Evolutionary conservation across 1,140 invertebrate species (phyloP), one percentile per base, ranked within the genome.

Genomic region (Brachionus sp.): DNA sequence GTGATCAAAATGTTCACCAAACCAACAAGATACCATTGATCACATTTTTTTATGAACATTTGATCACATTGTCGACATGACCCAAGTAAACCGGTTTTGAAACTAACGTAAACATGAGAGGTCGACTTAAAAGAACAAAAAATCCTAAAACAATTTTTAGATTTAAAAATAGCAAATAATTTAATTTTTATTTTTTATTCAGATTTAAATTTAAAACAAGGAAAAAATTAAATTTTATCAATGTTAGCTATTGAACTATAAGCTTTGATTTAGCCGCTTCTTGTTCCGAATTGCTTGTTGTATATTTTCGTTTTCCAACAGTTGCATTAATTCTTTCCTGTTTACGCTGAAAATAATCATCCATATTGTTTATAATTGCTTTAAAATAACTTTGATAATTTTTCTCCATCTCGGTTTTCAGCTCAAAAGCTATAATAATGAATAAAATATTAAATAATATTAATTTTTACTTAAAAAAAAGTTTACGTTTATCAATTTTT

Each of bases 341-440:
- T 33, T 75, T 75, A 1, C 70, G 37, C 44, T 75, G 70, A 46
- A 44, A 75, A 46, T 75, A 75, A 9, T 75, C 70, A 35, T 50
- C 70, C 42, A 75, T 46, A 75, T 75, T 75, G 42, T 75, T 75
- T 1, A 75, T 39, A n/a, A 75, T 75, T 23, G 70, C 42, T 46
- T 75, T 75, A 75, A 75, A 75, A 75, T 46, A 75, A n/a, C 70
- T 75, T 25, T 50, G 37, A 29, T 75, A 75, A 46, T 75, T 75
- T 46, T 75, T 75, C 10, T 75, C 70, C 19, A 75, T 13, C 25
- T 46, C 37, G 19, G 25, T 46, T 75, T 25, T 75, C 3, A 75
- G 1, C 10, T 75, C 70, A 6, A 25, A 25, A 29, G 70, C 37
- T 46, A 13, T 16, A 19, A 23, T 23, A 23, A 57, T 2, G 16